Conservation (phyloP, 2,888 invertebrate genomes). For the Argyra leucocephala region DNA sequence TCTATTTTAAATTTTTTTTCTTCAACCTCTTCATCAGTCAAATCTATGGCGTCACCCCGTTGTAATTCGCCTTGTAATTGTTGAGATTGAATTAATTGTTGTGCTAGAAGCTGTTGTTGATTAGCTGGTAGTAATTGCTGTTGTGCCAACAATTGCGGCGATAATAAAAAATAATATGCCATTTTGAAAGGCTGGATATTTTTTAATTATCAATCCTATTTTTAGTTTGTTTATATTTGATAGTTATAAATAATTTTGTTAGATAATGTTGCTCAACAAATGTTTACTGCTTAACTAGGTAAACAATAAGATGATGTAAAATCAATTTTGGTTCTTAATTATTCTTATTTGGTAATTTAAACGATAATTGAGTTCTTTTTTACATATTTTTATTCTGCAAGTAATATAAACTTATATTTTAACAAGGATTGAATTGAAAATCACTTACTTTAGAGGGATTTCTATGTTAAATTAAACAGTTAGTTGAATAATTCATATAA, state of each 20-base stretch:
- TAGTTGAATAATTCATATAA: too few relatives aligned
- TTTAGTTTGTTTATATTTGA: background rate
- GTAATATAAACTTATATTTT: too few relatives aligned
- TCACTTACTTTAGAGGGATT: too few relatives aligned
- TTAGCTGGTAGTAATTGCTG: background rate
- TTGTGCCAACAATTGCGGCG: background rate
- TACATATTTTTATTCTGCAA: background rate
- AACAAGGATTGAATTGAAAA: too few relatives aligned
- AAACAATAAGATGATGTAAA: background rate
- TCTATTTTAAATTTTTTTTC: constrained; percentile 3
- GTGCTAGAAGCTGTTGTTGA: background rate
- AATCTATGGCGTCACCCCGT: background rate
- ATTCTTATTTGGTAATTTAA: background rate
- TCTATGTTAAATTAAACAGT: too few relatives aligned
- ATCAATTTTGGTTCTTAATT: background rate
- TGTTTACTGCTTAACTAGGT: background rate
- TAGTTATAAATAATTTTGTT: background rate
- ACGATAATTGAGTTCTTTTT: background rate
- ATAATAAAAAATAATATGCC: constrained; percentile 4
- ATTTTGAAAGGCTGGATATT: background rate
- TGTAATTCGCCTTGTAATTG: background rate
- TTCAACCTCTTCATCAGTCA: background rate
- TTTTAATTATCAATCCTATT: background rate
- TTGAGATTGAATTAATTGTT: constrained; percentile 1
- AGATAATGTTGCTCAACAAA: background rate